Evolutionary conservation across 1,140 invertebrate genomes (phyloP).

Genomic region (Neuroterus valhalla): DNA sequence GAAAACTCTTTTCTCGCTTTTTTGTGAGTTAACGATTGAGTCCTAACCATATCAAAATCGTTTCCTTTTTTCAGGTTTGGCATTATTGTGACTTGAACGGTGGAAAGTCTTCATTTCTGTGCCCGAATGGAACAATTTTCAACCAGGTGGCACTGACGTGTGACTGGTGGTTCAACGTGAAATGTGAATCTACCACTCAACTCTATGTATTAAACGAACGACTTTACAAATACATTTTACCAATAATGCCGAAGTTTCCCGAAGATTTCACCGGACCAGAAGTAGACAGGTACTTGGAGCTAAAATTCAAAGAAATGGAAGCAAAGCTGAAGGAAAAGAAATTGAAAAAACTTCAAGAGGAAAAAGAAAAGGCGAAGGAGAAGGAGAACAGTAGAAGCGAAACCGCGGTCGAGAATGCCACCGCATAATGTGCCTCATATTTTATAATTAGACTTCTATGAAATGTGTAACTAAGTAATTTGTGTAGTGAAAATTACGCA

Average conservation of each 20-base stretch:
- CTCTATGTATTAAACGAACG: constrained; percentile 91
- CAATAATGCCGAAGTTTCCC: constrained; percentile 88
- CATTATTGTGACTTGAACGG: constrained; percentile 94
- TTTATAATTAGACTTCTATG: background rate
- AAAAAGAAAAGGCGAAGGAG: constrained; percentile 63
- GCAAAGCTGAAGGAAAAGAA: constrained; percentile 79
- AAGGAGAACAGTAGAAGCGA: constrained; percentile 45
- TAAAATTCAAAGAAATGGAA: constrained; percentile 90
- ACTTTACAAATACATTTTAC: constrained; percentile 90
- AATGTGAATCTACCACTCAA: constrained; percentile 87
- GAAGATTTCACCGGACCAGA: constrained; percentile 90
- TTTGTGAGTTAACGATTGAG: too few species aligned
- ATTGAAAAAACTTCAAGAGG: constrained; percentile 66
- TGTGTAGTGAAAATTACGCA: background rate
- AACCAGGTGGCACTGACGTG: constrained; percentile 90
- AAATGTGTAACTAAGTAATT: background rate
- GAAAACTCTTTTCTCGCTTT: too few species aligned
- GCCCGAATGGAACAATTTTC: constrained; percentile 94
- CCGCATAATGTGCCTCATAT: constrained; percentile 37
- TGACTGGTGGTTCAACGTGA: constrained; percentile 95
- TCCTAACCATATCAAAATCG: background rate
- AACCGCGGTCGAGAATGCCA: constrained; percentile 40
- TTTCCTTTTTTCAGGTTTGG: constrained; percentile 82
- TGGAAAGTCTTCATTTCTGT: constrained; percentile 91
- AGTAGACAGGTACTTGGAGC: constrained; percentile 87